phyloP scores from a whole-genome alignment of 2,888 invertebrate species.

The Halictus quadricinctus region DNA sequence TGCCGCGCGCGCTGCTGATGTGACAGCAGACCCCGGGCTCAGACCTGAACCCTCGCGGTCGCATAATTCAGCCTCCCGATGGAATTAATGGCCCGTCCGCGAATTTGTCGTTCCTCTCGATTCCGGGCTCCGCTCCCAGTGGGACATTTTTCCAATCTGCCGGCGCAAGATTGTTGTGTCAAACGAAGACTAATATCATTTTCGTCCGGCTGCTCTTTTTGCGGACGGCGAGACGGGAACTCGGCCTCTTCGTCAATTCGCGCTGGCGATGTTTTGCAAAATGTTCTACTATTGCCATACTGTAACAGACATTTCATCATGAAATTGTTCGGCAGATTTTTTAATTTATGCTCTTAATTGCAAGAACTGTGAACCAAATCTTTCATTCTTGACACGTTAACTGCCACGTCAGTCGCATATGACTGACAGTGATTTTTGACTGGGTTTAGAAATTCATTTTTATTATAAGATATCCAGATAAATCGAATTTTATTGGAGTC shows the following conservation, averaged over 20 bases:
- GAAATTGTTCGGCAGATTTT: too few relatives aligned
- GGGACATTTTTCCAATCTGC: constrained; percentile 8
- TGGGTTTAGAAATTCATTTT: too few relatives aligned
- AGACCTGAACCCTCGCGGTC: constrained; percentile 36
- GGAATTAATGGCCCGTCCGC: constrained; percentile 62
- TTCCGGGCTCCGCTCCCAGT: background rate
- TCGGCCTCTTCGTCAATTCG: background rate
- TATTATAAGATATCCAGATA: too few relatives aligned
- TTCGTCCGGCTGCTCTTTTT: background rate
- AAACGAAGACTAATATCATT: constrained; percentile 7
- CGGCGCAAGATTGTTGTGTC: background rate
- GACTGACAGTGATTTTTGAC: too few relatives aligned
- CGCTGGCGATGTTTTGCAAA: background rate
- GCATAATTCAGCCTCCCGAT: constrained; percentile 59
- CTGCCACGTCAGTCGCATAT: too few relatives aligned
- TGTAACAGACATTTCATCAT: too few relatives aligned
- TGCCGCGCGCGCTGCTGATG: constrained; percentile 39
- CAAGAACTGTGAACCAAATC: too few relatives aligned
- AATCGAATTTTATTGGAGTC: too few relatives aligned
- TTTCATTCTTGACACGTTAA: too few relatives aligned
- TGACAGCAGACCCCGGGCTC: constrained; percentile 55
- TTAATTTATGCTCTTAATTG: too few relatives aligned
- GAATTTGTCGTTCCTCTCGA: constrained; percentile 48
- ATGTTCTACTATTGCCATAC: too few relatives aligned
- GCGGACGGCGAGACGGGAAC: background rate